Conservation (phyloP, 64 coral and sea anemone genomes). For the Montipora efflorescens region DNA sequence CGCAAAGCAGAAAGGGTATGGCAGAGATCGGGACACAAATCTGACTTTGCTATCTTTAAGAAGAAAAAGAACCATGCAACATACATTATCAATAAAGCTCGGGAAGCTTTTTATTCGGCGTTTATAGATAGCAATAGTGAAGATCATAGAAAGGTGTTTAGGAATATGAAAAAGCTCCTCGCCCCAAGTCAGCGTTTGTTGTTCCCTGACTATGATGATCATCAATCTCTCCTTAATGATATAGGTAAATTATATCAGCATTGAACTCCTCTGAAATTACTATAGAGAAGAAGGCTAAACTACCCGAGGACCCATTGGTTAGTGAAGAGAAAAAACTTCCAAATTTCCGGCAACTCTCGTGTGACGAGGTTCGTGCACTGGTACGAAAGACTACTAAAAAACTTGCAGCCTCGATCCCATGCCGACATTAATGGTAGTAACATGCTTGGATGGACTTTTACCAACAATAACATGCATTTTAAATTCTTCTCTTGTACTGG, state of each 20-base stretch:
- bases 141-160: conserved; percentile 77
- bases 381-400: conserved; percentile 59
- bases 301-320: conserved; percentile 51
- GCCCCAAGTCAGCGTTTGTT: conserved; percentile 42
- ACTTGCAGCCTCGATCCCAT: conserved; percentile 70
- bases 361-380: conserved; percentile 33
- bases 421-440: conserved; percentile 58
- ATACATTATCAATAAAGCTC: conserved; percentile 74
- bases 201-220: conserved; percentile 68
- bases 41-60: conserved; percentile 65
- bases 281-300: background rate
- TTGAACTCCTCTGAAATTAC: background rate
- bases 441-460: conserved; percentile 49
- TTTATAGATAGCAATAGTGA: conserved; percentile 62
- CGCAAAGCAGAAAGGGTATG: conserved; percentile 71
- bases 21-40: conserved; percentile 46
- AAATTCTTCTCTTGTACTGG: conserved; percentile 47
- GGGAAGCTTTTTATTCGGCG: conserved; percentile 67
- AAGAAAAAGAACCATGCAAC: conserved; percentile 63
- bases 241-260: conserved; percentile 58
- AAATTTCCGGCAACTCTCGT: conserved; percentile 61
- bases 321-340: background rate
- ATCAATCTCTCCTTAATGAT: conserved; percentile 56
- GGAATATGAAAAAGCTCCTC: conserved; percentile 66
- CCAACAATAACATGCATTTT: conserved; percentile 36